Evolutionary conservation across 2,113 vertebrate genomes (phyloP).

Genomic region (Bothrops jararaca): DNA sequence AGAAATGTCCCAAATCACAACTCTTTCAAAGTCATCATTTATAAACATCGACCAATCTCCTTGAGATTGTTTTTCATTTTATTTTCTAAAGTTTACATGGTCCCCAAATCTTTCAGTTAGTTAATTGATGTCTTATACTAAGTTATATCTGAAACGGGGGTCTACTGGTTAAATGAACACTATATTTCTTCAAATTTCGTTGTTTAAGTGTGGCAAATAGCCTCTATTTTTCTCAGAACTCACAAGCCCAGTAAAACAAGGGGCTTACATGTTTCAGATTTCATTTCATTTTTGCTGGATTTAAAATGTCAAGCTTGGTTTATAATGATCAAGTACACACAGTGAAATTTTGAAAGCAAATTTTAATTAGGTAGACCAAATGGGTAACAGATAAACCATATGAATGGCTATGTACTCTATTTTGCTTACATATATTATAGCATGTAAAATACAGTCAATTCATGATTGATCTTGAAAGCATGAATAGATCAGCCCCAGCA

Average conservation of each 20-base stretch:
- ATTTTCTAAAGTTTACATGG: neutral
- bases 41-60: neutral
- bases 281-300: conserved; percentile 37
- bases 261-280: conserved; percentile 32
- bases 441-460: conserved; percentile 41
- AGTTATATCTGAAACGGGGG: conserved; percentile 32
- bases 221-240: conserved; percentile 17
- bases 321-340: conserved; percentile 3
- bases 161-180: conserved; percentile 44
- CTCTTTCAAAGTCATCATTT: neutral
- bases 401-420: conserved; percentile 7
- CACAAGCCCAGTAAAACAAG: conserved; percentile 32
- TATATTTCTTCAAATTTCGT: conserved; percentile 50
- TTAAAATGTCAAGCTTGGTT: conserved; percentile 28
- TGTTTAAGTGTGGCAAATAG: conserved; percentile 47
- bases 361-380: conserved; percentile 28
- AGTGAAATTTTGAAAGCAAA: conserved; percentile 37
- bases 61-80: neutral
- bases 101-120: neutral
- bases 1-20: neutral
- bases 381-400: conserved; percentile 34
- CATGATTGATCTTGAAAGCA: conserved; percentile 46
- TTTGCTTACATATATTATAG: conserved; percentile 1
- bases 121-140: neutral
- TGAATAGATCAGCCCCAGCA: conserved; percentile 28